A percentile compares a stretch with the other conserved stretches of the same genome.
phyloP scores from a whole-genome alignment of 2,113 vertebrate genomes.

The Diadophis punctatus region DNA sequence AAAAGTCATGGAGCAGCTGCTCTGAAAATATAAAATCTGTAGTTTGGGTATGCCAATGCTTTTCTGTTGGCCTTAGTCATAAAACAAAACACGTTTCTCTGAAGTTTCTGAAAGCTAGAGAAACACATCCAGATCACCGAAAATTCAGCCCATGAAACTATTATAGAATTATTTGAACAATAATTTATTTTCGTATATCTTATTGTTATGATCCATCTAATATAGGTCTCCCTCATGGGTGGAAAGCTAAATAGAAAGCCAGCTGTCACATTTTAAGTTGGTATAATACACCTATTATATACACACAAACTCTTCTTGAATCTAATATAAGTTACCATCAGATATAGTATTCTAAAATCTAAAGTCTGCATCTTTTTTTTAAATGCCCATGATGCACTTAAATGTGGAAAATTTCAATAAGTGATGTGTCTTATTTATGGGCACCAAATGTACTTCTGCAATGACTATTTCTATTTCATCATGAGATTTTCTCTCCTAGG shows the following conservation, averaged over 20 bases:
- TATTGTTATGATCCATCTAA: conserved; percentile 24
- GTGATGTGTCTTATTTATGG: background rate
- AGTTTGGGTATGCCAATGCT: conserved; percentile 56
- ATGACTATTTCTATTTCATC: background rate
- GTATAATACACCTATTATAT: background rate
- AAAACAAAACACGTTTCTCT: conserved; percentile 58
- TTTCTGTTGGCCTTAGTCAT: conserved; percentile 60
- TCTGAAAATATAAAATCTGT: conserved; percentile 59
- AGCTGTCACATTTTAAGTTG: conserved; percentile 13
- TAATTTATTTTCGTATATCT: conserved; percentile 45
- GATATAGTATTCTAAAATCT: background rate
- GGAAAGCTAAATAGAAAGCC: conserved; percentile 36
- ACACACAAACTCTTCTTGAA: conserved; percentile 31
- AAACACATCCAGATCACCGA: conserved; percentile 61
- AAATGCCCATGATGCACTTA: background rate
- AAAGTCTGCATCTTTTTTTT: background rate
- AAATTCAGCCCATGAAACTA: conserved; percentile 51
- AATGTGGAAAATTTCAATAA: background rate
- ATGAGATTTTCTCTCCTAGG: background rate
- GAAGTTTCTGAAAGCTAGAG: conserved; percentile 60
- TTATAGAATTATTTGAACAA: conserved; percentile 48
- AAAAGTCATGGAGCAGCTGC: conserved; percentile 62
- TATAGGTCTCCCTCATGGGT: conserved; percentile 26
- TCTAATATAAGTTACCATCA: conserved; percentile 33
- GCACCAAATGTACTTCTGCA: background rate